phyloP scores from a whole-genome alignment of 2,113 vertebrate genomes.

The Tyrannus savana region DNA sequence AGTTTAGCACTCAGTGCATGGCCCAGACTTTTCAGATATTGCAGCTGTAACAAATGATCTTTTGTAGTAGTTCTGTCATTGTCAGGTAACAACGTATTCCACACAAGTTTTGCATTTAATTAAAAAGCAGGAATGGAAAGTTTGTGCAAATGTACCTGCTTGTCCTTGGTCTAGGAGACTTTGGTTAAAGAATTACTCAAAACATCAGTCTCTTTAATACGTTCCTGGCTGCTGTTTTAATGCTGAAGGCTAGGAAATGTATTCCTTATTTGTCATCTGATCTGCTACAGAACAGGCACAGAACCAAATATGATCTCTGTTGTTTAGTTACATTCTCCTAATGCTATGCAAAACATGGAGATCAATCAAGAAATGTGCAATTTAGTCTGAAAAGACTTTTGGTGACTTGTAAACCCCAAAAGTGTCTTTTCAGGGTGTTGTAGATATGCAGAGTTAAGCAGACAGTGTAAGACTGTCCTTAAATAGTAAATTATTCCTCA shows the following conservation, averaged over 20 bases:
- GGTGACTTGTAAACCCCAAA: not conserved
- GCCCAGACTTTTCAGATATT: not conserved
- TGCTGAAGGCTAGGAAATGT: not conserved
- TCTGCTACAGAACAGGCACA: not conserved
- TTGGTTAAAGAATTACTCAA: not conserved
- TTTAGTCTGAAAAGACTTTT: not conserved
- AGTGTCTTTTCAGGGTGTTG: not conserved
- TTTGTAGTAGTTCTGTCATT: not conserved
- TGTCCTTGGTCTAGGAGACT: not conserved
- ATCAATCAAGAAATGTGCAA: not conserved
- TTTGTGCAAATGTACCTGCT: not conserved
- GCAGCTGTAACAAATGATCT: not conserved
- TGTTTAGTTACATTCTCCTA: not conserved
- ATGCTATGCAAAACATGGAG: not conserved
- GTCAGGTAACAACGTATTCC: not conserved
- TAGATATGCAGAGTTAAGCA: not conserved
- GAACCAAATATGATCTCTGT: not conserved
- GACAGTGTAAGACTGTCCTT: not conserved
- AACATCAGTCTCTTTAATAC: not conserved
- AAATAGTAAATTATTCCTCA: not conserved
- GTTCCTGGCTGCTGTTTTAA: not conserved
- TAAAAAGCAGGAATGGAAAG: not conserved
- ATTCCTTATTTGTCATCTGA: not conserved
- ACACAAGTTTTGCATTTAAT: not conserved
- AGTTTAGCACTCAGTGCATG: not conserved